phyloP scores from a whole-genome alignment of 2,113 vertebrate species.

The Cinclus cinclus region DNA sequence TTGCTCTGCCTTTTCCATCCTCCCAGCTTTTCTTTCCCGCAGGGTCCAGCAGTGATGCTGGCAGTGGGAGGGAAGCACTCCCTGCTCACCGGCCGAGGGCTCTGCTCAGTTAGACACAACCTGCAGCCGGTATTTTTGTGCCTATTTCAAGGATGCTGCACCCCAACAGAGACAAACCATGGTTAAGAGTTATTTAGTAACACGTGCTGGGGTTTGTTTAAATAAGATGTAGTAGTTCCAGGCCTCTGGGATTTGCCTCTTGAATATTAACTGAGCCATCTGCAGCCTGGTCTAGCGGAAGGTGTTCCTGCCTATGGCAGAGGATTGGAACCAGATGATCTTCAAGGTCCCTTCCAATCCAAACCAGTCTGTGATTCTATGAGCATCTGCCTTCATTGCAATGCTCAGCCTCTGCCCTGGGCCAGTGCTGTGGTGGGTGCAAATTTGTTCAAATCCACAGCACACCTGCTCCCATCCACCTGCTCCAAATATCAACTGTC shows the following conservation, averaged over 20 bases:
- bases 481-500: not conserved
- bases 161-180: not conserved
- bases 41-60: not conserved
- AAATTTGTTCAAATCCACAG: not conserved
- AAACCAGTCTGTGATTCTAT: not conserved
- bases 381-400: not conserved
- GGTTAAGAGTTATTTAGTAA: not conserved
- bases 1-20: conserved; percentile 42
- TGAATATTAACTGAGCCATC: not conserved
- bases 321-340: not conserved
- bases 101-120: not conserved
- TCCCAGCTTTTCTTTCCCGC: not conserved
- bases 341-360: not conserved
- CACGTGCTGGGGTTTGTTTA: not conserved
- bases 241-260: not conserved
- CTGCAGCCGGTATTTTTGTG: not conserved
- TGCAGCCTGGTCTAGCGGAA: not conserved
- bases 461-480: not conserved
- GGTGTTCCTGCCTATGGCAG: not conserved
- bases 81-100: fast-evolving
- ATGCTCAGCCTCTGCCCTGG: not conserved
- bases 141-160: not conserved
- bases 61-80: not conserved
- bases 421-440: fast-evolving
- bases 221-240: not conserved